phyloP scores from a whole-genome alignment of 1,140 invertebrate genomes.

The Adelges cooleyi region DNA sequence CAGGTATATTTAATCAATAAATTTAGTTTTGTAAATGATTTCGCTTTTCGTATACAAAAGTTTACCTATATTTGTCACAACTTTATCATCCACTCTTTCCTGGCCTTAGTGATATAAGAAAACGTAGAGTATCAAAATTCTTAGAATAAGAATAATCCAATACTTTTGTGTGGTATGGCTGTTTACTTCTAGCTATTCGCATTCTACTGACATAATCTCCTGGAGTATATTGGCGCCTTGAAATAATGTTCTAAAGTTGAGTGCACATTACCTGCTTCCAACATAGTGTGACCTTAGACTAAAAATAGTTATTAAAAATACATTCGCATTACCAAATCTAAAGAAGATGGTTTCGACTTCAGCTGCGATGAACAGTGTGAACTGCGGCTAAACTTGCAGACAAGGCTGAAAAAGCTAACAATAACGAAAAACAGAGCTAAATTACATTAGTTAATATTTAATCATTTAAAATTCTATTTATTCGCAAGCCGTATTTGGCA shows the following conservation, averaged over 20 bases:
- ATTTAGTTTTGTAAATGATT: neutral
- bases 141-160: neutral
- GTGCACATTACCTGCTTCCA: conserved; percentile 35
- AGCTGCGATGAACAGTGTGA: no score
- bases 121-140: conserved; percentile 13
- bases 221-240: conserved; percentile 27
- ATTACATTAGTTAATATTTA: no score
- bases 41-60: neutral
- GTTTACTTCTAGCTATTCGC: neutral
- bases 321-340: neutral
- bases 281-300: conserved; percentile 36
- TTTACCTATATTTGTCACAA: conserved; percentile 20
- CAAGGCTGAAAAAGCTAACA: no score
- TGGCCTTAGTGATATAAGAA: conserved; percentile 24
- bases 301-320: conserved; percentile 19
- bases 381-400: no score
- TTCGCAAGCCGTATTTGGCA: no score
- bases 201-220: conserved; percentile 29
- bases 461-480: no score
- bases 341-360: no score
- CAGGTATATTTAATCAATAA: no score
- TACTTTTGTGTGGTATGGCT: conserved; percentile 7
- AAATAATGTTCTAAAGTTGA: conserved; percentile 27
- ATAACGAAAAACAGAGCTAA: no score
- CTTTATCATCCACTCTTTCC: conserved; percentile 26